phyloP scores from a whole-genome alignment of 1,140 invertebrate species.

The Drosophila nikananu region DNA sequence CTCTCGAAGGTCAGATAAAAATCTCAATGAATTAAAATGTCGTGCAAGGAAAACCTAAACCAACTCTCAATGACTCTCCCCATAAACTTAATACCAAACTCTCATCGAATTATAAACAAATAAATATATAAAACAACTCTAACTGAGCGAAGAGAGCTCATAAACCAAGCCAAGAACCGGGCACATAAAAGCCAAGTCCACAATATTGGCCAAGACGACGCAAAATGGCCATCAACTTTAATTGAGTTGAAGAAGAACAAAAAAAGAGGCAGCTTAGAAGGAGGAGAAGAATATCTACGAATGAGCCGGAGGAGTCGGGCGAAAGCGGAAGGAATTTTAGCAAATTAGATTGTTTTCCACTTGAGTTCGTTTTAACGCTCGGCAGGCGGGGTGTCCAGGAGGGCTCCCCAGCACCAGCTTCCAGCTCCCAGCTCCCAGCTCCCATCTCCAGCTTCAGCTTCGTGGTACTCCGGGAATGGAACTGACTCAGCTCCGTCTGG shows the following conservation, averaged over 20 bases:
- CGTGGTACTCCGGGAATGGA: background rate
- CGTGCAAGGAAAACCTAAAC: background rate
- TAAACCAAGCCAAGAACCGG: conserved; percentile 64
- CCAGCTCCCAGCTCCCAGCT: too few species aligned
- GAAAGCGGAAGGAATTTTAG: conserved; percentile 81
- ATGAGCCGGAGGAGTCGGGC: background rate
- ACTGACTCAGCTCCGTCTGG: conserved; percentile 44
- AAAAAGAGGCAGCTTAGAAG: conserved; percentile 36
- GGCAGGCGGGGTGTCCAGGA: conserved; percentile 42
- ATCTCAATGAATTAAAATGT: conserved; percentile 25
- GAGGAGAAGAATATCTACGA: conserved; percentile 34
- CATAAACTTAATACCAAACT: conserved; percentile 48
- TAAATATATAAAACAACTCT: conserved; percentile 68
- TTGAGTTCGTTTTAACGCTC: conserved; percentile 84
- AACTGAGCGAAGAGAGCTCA: conserved; percentile 42
- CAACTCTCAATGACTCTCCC: conserved; percentile 29
- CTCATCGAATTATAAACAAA: conserved; percentile 80
- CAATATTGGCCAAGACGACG: conserved; percentile 67
- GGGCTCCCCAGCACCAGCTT: background rate
- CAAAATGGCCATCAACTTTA: conserved; percentile 82
- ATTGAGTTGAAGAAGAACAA: conserved; percentile 80
- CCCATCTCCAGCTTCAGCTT: background rate
- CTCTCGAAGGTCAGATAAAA: background rate
- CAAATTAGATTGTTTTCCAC: conserved; percentile 85
- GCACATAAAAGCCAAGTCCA: conserved; percentile 69